Conservation (phyloP, 2,797 vertebrate species). For the Hydrophis major region DNA sequence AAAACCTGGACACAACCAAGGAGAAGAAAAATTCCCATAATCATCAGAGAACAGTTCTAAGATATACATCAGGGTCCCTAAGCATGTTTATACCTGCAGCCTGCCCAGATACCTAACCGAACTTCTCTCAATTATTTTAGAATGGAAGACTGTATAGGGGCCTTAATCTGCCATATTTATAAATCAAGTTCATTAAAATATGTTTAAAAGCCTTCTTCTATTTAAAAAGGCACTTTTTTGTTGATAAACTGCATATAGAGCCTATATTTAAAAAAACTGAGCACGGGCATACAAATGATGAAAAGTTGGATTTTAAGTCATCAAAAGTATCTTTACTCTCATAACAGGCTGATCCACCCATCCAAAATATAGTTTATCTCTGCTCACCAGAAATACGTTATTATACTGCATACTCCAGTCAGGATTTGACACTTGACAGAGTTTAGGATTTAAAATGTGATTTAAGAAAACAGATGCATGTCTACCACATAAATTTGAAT, state of each 20-base stretch:
- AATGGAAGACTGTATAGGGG: background rate
- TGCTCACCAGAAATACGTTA: background rate
- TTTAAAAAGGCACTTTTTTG: background rate
- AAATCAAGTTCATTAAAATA: background rate
- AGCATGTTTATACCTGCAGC: background rate
- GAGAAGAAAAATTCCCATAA: background rate
- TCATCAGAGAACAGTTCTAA: background rate
- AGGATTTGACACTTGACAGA: background rate
- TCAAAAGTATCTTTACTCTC: background rate
- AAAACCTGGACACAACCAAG: background rate
- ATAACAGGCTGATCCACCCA: background rate
- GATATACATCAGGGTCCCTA: background rate
- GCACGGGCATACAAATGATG: background rate
- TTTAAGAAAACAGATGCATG: background rate
- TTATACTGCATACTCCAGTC: background rate
- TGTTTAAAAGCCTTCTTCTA: background rate
- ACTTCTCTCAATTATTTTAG: background rate
- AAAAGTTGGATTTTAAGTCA: background rate
- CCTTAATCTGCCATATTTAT: background rate
- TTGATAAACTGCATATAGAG: background rate
- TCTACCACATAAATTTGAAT: background rate
- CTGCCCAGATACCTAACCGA: background rate
- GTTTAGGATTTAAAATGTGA: background rate
- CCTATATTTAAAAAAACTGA: background rate
- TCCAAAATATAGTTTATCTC: background rate